These are phyloP conservation scores for Choloepus hoffmanni DNA, from an alignment of 2,113 vertebrate species.

Conservation along the genomic window DNA sequence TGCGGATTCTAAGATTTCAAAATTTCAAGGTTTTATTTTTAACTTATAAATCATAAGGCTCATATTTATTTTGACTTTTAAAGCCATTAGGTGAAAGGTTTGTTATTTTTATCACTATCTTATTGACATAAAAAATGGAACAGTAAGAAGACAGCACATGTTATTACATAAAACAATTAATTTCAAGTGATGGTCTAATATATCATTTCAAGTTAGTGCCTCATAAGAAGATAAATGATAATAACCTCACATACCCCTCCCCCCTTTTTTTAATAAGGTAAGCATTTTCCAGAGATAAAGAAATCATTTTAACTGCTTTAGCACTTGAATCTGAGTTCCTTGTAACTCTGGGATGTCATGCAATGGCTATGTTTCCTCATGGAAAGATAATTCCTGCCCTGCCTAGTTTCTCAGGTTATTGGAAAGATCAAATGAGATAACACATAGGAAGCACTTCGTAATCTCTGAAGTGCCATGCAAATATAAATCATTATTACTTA, in stretches of 20 bases:
- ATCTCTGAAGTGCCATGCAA: not conserved
- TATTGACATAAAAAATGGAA: constrained; percentile 30
- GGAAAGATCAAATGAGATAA: constrained; percentile 1
- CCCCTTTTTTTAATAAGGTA: not conserved
- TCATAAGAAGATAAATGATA: constrained; percentile 1
- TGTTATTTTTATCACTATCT: not conserved
- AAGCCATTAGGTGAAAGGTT: not conserved
- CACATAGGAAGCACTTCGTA: not conserved
- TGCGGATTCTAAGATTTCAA: constrained; percentile 24
- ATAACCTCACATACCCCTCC: not conserved
- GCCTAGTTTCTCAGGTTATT: not conserved
- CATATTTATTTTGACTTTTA: constrained; percentile 48
- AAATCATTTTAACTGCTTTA: constrained; percentile 8
- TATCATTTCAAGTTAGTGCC: constrained; percentile 45
- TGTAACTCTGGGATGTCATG: not conserved
- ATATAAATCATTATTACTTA: not conserved
- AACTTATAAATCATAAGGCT: constrained; percentile 24
- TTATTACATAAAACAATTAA: not conserved
- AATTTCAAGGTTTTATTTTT: constrained; percentile 35
- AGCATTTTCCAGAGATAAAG: constrained; percentile 38
- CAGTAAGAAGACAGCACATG: not conserved
- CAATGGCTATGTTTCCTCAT: not conserved
- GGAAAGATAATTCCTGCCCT: not conserved
- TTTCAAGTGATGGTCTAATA: not conserved
- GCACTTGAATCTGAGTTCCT: not conserved